A percentile compares a stretch with the other conserved stretches of the same genome.
These are phyloP conservation scores for Mystacornis crossleyi DNA, from an alignment of 2,113 vertebrate species.

Conservation along the genomic window DNA sequence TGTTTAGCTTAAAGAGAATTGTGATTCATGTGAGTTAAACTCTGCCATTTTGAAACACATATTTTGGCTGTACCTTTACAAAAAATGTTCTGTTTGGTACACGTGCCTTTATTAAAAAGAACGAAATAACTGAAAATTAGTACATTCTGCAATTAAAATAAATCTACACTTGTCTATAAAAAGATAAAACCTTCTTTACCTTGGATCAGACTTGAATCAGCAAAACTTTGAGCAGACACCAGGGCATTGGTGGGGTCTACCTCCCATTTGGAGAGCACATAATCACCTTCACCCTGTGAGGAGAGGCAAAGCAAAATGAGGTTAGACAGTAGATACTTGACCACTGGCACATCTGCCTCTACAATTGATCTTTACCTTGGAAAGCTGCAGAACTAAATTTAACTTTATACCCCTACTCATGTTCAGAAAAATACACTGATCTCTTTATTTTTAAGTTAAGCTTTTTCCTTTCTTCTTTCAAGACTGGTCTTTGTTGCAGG, in stretches of 20 bases:
- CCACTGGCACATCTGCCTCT: neutral
- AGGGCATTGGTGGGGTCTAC: constrained; percentile 67
- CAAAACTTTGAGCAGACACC: constrained; percentile 71
- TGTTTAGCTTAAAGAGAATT: neutral
- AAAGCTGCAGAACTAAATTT: neutral
- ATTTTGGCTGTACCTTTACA: neutral
- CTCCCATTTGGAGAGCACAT: constrained; percentile 84
- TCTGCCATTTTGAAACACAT: neutral
- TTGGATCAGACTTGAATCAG: constrained; percentile 81
- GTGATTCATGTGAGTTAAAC: neutral
- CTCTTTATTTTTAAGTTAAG: neutral
- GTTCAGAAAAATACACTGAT: neutral
- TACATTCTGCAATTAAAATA: neutral
- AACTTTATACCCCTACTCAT: neutral
- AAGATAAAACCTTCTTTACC: constrained; percentile 70
- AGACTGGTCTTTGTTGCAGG: neutral
- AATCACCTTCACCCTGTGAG: constrained; percentile 81
- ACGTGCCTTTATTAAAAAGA: neutral
- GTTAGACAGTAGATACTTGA: neutral
- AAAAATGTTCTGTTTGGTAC: neutral
- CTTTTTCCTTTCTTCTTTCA: neutral
- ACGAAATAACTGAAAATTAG: neutral
- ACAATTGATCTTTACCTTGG: neutral
- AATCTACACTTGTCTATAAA: neutral
- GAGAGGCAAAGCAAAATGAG: neutral